These are phyloP conservation scores for Nyctibius bracteatus DNA, from an alignment of 2,113 vertebrate genomes.

Conservation along the genomic window DNA sequence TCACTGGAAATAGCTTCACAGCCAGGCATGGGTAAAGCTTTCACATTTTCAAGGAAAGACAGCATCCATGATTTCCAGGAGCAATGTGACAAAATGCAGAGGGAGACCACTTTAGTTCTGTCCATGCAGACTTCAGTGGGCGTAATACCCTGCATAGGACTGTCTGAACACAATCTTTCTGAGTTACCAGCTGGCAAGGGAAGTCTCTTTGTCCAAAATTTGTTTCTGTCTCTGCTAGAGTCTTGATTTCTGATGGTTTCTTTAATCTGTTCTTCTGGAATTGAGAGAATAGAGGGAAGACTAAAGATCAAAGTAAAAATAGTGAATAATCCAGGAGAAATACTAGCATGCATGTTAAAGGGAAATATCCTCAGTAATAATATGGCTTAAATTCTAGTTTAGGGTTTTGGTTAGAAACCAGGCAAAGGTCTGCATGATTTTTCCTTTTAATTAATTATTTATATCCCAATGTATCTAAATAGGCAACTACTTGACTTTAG, in stretches of 20 bases:
- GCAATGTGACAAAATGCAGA: background rate
- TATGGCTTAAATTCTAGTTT: background rate
- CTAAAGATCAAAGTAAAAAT: background rate
- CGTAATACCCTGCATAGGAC: background rate
- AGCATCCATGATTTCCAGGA: background rate
- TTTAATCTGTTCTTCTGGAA: background rate
- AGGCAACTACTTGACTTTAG: background rate
- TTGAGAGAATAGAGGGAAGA: background rate
- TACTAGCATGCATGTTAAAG: background rate
- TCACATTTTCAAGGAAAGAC: background rate
- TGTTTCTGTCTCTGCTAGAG: background rate
- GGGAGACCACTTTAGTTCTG: background rate
- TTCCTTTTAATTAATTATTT: background rate
- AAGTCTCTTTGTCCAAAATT: background rate
- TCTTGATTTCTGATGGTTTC: background rate
- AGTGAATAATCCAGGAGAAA: background rate
- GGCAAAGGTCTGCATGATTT: background rate
- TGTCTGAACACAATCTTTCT: background rate
- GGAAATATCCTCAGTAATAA: background rate
- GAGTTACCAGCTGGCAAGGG: background rate
- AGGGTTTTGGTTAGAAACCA: background rate
- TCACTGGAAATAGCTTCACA: background rate
- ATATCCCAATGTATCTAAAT: background rate
- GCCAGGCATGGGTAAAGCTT: background rate
- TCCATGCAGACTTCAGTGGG: background rate